Conservation (phyloP, 2,888 invertebrate genomes). For the Lepeophtheirus nordmannii region DNA sequence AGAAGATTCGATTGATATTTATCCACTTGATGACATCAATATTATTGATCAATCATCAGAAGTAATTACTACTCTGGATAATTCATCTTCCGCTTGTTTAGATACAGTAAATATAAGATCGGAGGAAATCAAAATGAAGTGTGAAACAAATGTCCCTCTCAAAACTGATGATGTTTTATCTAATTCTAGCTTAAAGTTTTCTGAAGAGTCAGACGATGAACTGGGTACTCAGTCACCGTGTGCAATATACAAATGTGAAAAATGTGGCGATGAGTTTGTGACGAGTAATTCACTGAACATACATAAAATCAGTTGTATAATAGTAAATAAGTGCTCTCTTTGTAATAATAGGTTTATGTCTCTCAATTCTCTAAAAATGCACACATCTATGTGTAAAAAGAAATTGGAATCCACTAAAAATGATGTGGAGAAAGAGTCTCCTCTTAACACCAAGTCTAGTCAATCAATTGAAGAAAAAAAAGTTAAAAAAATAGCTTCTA, state of each 20-base stretch:
- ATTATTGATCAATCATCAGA: not conserved
- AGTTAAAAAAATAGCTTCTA: too few relatives aligned
- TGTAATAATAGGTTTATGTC: constrained; percentile 14
- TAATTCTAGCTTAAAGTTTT: not conserved
- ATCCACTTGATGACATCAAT: not conserved
- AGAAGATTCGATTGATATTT: too few relatives aligned
- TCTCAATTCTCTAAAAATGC: constrained; percentile 9
- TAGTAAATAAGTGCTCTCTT: not conserved
- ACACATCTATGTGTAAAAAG: constrained; percentile 13
- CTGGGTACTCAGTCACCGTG: not conserved
- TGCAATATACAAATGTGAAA: constrained; percentile 12
- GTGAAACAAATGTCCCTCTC: not conserved
- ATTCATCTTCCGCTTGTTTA: not conserved
- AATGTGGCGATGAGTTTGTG: constrained; percentile 12
- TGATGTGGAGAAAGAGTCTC: not conserved
- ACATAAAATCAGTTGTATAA: constrained; percentile 8
- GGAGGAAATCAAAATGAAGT: too few relatives aligned
- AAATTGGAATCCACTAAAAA: not conserved
- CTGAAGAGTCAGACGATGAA: not conserved
- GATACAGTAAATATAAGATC: not conserved
- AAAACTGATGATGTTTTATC: not conserved
- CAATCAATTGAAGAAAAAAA: not conserved
- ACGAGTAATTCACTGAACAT: constrained; percentile 16
- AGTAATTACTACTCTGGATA: not conserved
- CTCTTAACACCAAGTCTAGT: not conserved